phyloP scores from a whole-genome alignment of 1,140 invertebrate genomes.

The Goniozus legneri region DNA sequence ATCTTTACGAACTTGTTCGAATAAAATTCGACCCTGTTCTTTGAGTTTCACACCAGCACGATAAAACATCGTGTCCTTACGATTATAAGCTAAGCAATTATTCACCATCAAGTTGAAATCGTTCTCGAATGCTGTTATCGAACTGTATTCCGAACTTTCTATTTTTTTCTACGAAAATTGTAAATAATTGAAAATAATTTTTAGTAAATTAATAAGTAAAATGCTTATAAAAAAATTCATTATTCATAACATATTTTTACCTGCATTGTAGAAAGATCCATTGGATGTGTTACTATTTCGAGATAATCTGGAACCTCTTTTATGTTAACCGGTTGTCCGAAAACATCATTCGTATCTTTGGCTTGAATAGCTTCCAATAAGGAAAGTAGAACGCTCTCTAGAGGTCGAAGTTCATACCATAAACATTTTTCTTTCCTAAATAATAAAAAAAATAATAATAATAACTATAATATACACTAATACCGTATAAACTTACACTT shows the following conservation, averaged over 20 bases:
- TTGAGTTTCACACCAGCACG: constrained; percentile 82
- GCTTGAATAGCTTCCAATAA: constrained; percentile 74
- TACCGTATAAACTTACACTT: constrained; percentile 57
- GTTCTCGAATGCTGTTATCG: constrained; percentile 74
- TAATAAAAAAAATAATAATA: constrained; percentile 19
- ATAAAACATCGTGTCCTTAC: constrained; percentile 86
- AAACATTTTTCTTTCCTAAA: constrained; percentile 72
- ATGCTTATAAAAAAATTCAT: no score
- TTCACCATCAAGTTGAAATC: constrained; percentile 94
- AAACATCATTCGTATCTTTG: constrained; percentile 83
- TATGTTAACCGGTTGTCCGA: constrained; percentile 87
- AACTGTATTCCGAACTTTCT: constrained; percentile 71
- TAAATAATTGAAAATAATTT: not conserved
- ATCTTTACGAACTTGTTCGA: constrained; percentile 71
- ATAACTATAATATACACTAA: constrained; percentile 1
- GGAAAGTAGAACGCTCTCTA: constrained; percentile 72
- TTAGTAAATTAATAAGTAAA: not conserved
- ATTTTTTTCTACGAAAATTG: constrained; percentile 60
- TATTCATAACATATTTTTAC: no score
- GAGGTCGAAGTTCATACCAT: constrained; percentile 77
- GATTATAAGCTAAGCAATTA: constrained; percentile 94
- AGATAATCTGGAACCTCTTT: constrained; percentile 91
- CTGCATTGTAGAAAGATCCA: constrained; percentile 94
- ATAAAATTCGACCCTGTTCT: constrained; percentile 75
- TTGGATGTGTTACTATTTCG: constrained; percentile 88